These are phyloP conservation scores for Eupsittula cactorum DNA, from an alignment of 2,113 vertebrate species.

Conservation along the genomic window DNA sequence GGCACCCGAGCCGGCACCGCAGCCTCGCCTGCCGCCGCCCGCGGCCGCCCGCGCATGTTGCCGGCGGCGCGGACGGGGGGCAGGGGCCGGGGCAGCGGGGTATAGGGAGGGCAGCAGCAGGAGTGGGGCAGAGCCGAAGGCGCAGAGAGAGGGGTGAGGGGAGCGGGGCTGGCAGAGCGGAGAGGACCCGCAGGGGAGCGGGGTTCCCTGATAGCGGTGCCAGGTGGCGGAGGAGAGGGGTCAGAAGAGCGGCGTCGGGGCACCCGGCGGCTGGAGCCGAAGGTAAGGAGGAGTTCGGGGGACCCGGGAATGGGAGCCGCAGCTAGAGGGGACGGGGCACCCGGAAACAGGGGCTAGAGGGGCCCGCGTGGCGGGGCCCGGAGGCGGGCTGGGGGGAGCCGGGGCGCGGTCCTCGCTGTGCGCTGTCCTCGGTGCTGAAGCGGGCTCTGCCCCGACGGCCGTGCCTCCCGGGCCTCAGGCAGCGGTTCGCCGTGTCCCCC, in stretches of 20 bases:
- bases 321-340: too few species aligned
- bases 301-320: background rate
- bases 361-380: too few species aligned
- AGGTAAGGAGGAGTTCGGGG: background rate
- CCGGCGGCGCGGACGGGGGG: background rate
- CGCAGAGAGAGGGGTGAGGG: background rate
- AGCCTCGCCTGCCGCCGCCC: slow-evolving; percentile 19
- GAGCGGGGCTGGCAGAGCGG: background rate
- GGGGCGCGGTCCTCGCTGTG: background rate
- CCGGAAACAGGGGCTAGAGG: background rate
- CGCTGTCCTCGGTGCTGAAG: slow-evolving; percentile 87
- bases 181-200: background rate
- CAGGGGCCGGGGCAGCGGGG: background rate
- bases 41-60: background rate
- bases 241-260: background rate
- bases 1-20: slow-evolving; percentile 10
- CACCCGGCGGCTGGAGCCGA: background rate
- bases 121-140: background rate
- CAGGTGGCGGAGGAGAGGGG: slow-evolving; percentile 13
- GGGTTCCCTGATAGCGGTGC: slow-evolving; percentile 74
- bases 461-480: background rate
- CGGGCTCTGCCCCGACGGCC: background rate
- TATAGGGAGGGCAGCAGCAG: background rate
- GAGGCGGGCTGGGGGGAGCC: background rate
- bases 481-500: background rate